Conservation (phyloP, 2,888 invertebrate species). For the Papilio elwesi region DNA sequence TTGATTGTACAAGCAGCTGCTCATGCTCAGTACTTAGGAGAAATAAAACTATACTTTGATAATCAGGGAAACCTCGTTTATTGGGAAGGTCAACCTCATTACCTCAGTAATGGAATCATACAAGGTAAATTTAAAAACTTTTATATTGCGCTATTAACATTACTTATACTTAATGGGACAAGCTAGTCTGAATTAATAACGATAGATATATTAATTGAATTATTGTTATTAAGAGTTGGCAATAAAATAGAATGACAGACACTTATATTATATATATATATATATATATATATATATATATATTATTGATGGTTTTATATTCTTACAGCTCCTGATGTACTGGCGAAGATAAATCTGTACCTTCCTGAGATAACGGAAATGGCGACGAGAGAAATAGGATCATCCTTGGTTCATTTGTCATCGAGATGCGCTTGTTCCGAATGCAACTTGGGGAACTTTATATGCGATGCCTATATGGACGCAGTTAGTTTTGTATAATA, state of each 20-base stretch:
- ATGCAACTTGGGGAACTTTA: conserved; percentile 90
- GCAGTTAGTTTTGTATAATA: conserved; percentile 70
- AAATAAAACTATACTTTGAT: conserved; percentile 89
- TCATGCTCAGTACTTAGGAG: conserved; percentile 90
- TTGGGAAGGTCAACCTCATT: conserved; percentile 90
- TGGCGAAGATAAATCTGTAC: conserved; percentile 85
- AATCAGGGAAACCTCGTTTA: conserved; percentile 85
- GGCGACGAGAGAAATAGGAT: conserved; percentile 84
- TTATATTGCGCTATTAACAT: not conserved
- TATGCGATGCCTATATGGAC: conserved; percentile 89
- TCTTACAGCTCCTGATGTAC: conserved; percentile 71
- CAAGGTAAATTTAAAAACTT: conserved; percentile 81
- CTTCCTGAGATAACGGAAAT: conserved; percentile 82
- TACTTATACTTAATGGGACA: not conserved
- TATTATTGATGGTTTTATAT: not conserved
- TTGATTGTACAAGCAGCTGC: conserved; percentile 90
- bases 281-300: too few relatives aligned
- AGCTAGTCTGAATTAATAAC: too few relatives aligned
- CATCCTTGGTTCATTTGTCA: conserved; percentile 82
- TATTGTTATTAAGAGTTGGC: too few relatives aligned
- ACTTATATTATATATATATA: too few relatives aligned
- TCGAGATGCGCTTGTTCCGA: conserved; percentile 84
- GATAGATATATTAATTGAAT: too few relatives aligned
- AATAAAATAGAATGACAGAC: too few relatives aligned
- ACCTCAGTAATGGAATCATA: conserved; percentile 83